phyloP scores from a whole-genome alignment of 2,888 invertebrate genomes.

The Tridacna gigas region DNA sequence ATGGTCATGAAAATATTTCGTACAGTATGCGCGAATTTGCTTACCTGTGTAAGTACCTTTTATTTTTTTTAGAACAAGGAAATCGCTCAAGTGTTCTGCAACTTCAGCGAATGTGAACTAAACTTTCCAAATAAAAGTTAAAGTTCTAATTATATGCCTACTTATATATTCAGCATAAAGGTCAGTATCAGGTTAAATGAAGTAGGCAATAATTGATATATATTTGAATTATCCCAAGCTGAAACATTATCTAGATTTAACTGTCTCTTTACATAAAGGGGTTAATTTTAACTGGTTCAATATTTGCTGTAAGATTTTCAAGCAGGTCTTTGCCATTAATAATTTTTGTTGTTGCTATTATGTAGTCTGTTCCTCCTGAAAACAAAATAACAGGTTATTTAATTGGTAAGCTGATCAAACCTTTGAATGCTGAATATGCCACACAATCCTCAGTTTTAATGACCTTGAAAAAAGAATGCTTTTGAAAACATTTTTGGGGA shows the following conservation, averaged over 20 bases:
- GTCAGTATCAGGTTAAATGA: too few species aligned
- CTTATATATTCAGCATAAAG: too few species aligned
- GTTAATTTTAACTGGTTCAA: slow-evolving; percentile 76
- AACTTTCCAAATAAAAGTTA: too few species aligned
- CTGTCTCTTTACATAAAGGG: slow-evolving; percentile 66
- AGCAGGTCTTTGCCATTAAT: slow-evolving; percentile 95
- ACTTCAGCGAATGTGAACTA: too few species aligned
- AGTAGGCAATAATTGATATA: neutral
- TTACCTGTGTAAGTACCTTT: too few species aligned
- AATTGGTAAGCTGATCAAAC: too few species aligned
- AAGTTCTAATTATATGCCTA: too few species aligned
- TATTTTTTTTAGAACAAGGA: too few species aligned
- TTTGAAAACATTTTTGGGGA: neutral
- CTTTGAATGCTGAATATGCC: too few species aligned
- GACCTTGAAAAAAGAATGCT: neutral
- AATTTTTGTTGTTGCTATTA: slow-evolving; percentile 93
- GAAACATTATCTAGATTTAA: neutral
- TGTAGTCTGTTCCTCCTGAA: slow-evolving; percentile 88
- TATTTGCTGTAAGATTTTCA: slow-evolving; percentile 70
- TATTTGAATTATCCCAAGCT: neutral
- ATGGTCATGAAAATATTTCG: too few species aligned
- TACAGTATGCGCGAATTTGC: too few species aligned
- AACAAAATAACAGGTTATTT: slow-evolving; percentile 22
- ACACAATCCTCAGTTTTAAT: neutral
- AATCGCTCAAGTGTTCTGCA: too few species aligned